phyloP scores from a whole-genome alignment of 2,113 vertebrate species.

The Leuciscus idus region DNA sequence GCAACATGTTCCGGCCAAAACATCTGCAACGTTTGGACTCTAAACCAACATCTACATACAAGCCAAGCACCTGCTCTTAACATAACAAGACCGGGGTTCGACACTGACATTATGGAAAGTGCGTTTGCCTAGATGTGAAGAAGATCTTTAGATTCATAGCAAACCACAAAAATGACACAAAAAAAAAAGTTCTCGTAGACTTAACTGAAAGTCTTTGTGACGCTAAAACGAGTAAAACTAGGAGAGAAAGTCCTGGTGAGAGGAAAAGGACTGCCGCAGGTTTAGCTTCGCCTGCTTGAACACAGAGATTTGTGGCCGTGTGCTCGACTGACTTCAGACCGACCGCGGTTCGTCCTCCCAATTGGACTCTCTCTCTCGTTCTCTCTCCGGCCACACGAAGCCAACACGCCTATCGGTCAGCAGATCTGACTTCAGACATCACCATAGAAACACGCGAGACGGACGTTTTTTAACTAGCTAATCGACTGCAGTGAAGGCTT shows the following conservation, averaged over 20 bases:
- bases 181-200: not conserved
- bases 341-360: not conserved
- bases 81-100: not conserved
- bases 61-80: not conserved
- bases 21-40: not conserved
- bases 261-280: not conserved
- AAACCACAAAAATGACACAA: not conserved
- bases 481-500: constrained; percentile 25
- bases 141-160: not conserved
- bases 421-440: constrained; percentile 36
- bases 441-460: constrained; percentile 28
- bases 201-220: not conserved
- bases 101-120: not conserved
- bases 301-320: constrained; percentile 20
- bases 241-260: not conserved
- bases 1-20: not conserved
- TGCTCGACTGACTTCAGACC: not conserved
- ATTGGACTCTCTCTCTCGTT: not conserved
- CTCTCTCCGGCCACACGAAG: not conserved
- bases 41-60: not conserved
- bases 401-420: constrained; percentile 34
- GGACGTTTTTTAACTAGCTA: not conserved
- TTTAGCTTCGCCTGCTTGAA: constrained; percentile 24
- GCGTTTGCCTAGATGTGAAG: too few species aligned
- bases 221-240: not conserved